phyloP scores from a whole-genome alignment of 2,113 vertebrate species.

The Campylorhamphus procurvoides region DNA sequence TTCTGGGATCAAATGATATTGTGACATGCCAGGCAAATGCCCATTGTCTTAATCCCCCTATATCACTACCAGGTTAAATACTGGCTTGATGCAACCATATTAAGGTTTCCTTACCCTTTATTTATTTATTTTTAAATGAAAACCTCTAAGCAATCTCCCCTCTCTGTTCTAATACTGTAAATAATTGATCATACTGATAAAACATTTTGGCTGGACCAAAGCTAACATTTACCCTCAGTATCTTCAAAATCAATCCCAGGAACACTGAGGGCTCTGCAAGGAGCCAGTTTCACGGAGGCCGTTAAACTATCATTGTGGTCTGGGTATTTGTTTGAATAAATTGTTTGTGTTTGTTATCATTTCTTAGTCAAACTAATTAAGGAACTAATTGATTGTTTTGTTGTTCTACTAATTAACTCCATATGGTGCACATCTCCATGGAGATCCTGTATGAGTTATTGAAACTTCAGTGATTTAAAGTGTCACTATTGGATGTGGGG shows the following conservation, averaged over 20 bases:
- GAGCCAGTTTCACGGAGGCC: slow-evolving; percentile 65
- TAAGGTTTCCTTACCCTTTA: background rate
- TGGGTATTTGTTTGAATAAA: slow-evolving; percentile 77
- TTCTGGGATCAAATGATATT: background rate
- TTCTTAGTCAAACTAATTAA: slow-evolving; percentile 85
- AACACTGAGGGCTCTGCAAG: slow-evolving; percentile 32
- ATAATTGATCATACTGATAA: slow-evolving; percentile 81
- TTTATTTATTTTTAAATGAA: slow-evolving; percentile 50
- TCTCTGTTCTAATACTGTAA: slow-evolving; percentile 71
- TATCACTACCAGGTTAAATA: background rate
- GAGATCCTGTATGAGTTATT: slow-evolving; percentile 81
- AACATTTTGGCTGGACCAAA: slow-evolving; percentile 64
- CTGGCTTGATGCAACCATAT: slow-evolving; percentile 11
- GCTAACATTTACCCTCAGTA: slow-evolving; percentile 68
- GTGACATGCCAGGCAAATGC: background rate
- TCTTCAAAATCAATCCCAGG: slow-evolving; percentile 69
- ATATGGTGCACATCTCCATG: slow-evolving; percentile 84
- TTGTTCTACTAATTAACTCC: slow-evolving; percentile 85
- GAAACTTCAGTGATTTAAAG: slow-evolving; percentile 73
- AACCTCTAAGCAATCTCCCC: slow-evolving; percentile 55
- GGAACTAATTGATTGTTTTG: slow-evolving; percentile 86
- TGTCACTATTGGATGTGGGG: slow-evolving; percentile 62
- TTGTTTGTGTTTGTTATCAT: slow-evolving; percentile 82
- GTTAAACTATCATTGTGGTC: slow-evolving; percentile 71
- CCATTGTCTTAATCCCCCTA: background rate